Conservation (phyloP, 2,113 vertebrate genomes). For the Pterocles burchelli region DNA sequence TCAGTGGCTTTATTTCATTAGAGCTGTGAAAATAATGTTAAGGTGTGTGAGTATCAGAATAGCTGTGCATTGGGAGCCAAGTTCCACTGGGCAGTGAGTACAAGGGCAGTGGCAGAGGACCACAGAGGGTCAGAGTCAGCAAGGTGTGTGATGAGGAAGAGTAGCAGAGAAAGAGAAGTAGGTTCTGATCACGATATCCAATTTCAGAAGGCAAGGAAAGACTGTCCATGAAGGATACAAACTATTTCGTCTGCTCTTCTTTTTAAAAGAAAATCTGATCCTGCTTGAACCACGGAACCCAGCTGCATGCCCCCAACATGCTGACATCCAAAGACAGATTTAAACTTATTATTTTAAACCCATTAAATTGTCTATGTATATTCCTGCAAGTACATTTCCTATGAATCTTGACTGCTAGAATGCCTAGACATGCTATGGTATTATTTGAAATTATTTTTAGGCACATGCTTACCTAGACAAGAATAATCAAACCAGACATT, state of each 20-base stretch:
- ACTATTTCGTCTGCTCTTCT: neutral
- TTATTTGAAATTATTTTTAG: neutral
- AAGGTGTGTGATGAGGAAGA: neutral
- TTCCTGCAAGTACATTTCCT: neutral
- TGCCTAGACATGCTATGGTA: neutral
- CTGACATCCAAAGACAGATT: neutral
- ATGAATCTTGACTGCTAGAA: neutral
- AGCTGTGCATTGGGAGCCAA: neutral
- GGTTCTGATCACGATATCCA: neutral
- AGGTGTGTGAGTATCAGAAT: neutral
- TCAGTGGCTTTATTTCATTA: neutral
- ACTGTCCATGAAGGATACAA: neutral
- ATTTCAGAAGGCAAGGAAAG: neutral
- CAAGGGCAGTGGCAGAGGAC: neutral
- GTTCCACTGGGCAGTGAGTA: neutral
- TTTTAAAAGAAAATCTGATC: neutral
- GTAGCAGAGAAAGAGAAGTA: neutral
- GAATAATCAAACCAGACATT: neutral
- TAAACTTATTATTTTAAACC: neutral
- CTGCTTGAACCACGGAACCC: neutral
- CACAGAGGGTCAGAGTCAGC: neutral
- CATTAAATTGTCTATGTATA: neutral
- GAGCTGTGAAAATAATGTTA: neutral
- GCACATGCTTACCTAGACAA: neutral
- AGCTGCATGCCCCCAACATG: neutral